phyloP scores from a whole-genome alignment of 2,888 invertebrate genomes.

The Dyspetes luteomarginatus region DNA sequence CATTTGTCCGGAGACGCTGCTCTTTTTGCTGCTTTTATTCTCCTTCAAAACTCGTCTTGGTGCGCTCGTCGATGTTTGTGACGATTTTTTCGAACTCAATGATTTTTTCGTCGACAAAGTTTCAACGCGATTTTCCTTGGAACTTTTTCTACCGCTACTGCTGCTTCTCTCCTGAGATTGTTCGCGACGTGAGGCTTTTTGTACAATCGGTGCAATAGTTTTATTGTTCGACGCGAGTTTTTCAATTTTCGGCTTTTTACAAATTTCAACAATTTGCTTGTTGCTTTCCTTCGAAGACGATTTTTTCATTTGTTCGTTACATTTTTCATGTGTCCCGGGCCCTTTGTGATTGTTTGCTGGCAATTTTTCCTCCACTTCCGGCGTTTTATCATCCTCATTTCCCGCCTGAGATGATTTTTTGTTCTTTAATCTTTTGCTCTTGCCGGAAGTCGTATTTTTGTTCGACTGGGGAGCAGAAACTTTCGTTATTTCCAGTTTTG shows the following conservation, averaged over 20 bases:
- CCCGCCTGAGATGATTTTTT: slow-evolving; percentile 49
- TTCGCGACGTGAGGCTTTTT: slow-evolving; percentile 62
- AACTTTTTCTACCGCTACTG: slow-evolving; percentile 65
- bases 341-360: slow-evolving; percentile 60
- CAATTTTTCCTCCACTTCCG: slow-evolving; percentile 79
- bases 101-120: slow-evolving; percentile 62
- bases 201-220: slow-evolving; percentile 58
- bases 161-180: slow-evolving; percentile 57
- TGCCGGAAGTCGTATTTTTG: slow-evolving; percentile 34
- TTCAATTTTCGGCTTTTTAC: slow-evolving; percentile 73
- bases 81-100: slow-evolving; percentile 63
- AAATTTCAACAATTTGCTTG: slow-evolving; percentile 70
- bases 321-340: slow-evolving; percentile 48
- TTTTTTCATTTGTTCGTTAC: slow-evolving; percentile 67
- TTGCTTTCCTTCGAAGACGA: slow-evolving; percentile 65
- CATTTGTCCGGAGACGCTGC: slow-evolving; percentile 62
- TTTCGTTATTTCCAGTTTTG: slow-evolving; percentile 12
- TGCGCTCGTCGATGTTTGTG: slow-evolving; percentile 40
- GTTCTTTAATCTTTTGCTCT: slow-evolving; percentile 59
- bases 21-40: slow-evolving; percentile 80
- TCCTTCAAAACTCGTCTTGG: slow-evolving; percentile 80
- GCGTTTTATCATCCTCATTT: neutral
- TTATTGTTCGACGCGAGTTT: slow-evolving; percentile 73
- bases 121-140: slow-evolving; percentile 70
- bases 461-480: neutral